Conservation (phyloP, 2,888 invertebrate genomes). For the Chromoteleia sp. region DNA sequence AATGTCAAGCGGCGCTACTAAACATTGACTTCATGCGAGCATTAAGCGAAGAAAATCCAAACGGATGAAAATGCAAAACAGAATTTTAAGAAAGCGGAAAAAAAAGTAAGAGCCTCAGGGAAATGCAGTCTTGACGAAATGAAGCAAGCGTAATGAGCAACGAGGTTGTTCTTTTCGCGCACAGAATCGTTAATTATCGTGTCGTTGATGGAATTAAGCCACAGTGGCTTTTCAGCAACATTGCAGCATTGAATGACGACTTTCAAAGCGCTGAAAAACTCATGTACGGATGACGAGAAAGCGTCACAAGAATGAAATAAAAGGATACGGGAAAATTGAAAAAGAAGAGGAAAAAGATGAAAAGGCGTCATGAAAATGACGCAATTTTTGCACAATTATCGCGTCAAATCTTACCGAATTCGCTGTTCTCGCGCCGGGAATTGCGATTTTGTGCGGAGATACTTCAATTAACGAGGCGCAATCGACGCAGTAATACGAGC, state of each 20-base stretch:
- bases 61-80: background rate
- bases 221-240: conserved; percentile 23
- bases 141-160: conserved; percentile 52
- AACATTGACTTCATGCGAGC: conserved; percentile 30
- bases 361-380: background rate
- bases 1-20: conserved; percentile 18
- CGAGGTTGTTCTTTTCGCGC: conserved; percentile 27
- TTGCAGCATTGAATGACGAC: conserved; percentile 43
- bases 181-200: conserved; percentile 59
- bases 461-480: conserved; percentile 17
- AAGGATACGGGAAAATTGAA: background rate
- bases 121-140: conserved; percentile 39
- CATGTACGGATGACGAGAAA: background rate
- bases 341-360: background rate
- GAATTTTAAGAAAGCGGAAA: background rate
- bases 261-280: conserved; percentile 26
- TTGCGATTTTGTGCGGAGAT: background rate
- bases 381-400: conserved; percentile 10
- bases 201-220: conserved; percentile 52
- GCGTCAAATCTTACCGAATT: no score
- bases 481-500: background rate
- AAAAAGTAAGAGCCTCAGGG: background rate
- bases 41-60: background rate
- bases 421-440: no score
- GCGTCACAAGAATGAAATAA: no score